Conservation (phyloP, 2,113 vertebrate genomes). For the Casuarius casuarius region DNA sequence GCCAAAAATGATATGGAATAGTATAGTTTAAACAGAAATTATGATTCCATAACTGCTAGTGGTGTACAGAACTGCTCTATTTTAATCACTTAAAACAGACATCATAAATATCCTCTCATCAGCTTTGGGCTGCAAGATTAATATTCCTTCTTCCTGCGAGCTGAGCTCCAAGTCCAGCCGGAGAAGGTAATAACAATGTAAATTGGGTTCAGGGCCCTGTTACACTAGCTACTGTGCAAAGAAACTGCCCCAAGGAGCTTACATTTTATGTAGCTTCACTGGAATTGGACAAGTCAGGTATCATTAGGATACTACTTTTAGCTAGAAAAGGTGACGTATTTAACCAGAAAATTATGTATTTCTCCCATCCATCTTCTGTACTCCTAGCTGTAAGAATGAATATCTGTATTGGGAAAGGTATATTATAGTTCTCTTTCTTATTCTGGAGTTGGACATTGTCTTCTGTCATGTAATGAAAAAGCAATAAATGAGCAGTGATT, state of each 20-base stretch:
- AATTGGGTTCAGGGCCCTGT: slow-evolving; percentile 1
- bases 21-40: not conserved
- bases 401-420: not conserved
- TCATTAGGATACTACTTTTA: not conserved
- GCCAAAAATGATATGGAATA: not conserved
- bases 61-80: not conserved
- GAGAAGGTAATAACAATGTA: not conserved
- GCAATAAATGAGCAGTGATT: not conserved
- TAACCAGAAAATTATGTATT: not conserved
- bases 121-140: not conserved
- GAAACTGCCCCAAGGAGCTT: not conserved
- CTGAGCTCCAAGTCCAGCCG: not conserved
- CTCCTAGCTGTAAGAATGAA: not conserved
- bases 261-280: not conserved
- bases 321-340: not conserved
- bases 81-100: not conserved
- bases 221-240: not conserved
- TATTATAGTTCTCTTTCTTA: not conserved
- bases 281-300: not conserved
- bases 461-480: not conserved
- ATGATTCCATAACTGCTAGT: not conserved
- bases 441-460: not conserved
- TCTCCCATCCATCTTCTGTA: not conserved
- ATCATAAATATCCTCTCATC: not conserved
- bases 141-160: not conserved